phyloP scores from a whole-genome alignment of 2,797 vertebrate genomes.

The Pantherophis vulpinus region DNA sequence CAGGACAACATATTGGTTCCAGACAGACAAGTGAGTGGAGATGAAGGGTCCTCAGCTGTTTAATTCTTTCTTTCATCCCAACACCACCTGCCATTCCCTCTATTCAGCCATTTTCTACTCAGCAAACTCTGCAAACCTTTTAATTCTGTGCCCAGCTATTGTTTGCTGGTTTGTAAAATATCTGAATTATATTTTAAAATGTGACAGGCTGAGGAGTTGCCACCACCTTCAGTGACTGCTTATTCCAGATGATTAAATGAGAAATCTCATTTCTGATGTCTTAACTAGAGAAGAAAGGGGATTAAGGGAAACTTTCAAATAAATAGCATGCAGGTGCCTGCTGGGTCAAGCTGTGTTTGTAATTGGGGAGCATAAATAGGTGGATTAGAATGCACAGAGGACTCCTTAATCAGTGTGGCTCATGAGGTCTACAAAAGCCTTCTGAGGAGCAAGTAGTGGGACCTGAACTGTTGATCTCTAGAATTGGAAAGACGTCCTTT shows the following conservation, averaged over 20 bases:
- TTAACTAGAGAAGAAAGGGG: constrained; percentile 56
- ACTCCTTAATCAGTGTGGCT: neutral
- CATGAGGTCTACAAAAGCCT: neutral
- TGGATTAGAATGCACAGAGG: neutral
- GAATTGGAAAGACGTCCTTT: neutral
- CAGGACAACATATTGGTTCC: neutral
- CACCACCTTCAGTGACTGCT: constrained; percentile 57
- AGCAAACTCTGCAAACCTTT: constrained; percentile 59
- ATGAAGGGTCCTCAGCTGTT: constrained; percentile 2
- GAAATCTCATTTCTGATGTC: constrained; percentile 64
- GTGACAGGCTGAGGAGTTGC: constrained; percentile 64
- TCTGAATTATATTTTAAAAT: constrained; percentile 67
- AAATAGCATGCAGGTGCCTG: neutral
- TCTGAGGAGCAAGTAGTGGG: neutral
- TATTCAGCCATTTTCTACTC: constrained; percentile 51
- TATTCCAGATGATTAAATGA: constrained; percentile 68
- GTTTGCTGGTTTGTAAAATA: constrained; percentile 61
- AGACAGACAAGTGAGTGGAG: neutral
- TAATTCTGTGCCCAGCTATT: constrained; percentile 66
- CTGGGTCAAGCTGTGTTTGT: neutral
- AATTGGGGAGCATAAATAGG: neutral
- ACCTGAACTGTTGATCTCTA: neutral
- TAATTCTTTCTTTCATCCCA: constrained; percentile 8
- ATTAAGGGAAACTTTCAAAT: neutral
- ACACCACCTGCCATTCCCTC: constrained; percentile 27